These are phyloP conservation scores for Patagioenas fasciata DNA, from an alignment of 2,113 vertebrate genomes.

Conservation along the genomic window DNA sequence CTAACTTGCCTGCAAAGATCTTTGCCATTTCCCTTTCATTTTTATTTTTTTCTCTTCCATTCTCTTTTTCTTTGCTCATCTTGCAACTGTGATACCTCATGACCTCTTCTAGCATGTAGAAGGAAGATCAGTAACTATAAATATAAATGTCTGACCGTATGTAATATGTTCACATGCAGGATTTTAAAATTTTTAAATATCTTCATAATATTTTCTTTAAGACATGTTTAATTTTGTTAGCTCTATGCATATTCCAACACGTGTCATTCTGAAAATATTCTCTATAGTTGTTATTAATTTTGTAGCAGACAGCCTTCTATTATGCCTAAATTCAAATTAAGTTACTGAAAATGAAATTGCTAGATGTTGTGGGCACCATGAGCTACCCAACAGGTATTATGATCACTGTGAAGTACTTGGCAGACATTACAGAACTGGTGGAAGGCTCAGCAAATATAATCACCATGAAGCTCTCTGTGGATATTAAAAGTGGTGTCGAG, in stretches of 20 bases:
- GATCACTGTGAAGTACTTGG: not conserved
- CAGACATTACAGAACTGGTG: not conserved
- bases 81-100: not conserved
- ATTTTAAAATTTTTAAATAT: not conserved
- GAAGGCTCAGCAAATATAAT: not conserved
- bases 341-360: slow-evolving; percentile 7
- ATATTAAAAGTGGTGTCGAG: not conserved
- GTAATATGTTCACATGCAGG: not conserved
- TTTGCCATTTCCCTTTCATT: not conserved
- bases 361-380: not conserved
- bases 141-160: not conserved
- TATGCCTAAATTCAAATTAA: not conserved
- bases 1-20: not conserved
- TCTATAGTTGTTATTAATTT: not conserved
- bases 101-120: not conserved
- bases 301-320: not conserved
- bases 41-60: not conserved
- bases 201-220: not conserved
- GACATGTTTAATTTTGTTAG: not conserved
- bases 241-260: not conserved
- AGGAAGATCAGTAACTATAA: not conserved
- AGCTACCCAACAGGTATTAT: not conserved
- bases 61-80: not conserved
- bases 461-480: not conserved
- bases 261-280: not conserved